Conservation (phyloP, 2,113 vertebrate genomes). For the Sciurus niger region DNA sequence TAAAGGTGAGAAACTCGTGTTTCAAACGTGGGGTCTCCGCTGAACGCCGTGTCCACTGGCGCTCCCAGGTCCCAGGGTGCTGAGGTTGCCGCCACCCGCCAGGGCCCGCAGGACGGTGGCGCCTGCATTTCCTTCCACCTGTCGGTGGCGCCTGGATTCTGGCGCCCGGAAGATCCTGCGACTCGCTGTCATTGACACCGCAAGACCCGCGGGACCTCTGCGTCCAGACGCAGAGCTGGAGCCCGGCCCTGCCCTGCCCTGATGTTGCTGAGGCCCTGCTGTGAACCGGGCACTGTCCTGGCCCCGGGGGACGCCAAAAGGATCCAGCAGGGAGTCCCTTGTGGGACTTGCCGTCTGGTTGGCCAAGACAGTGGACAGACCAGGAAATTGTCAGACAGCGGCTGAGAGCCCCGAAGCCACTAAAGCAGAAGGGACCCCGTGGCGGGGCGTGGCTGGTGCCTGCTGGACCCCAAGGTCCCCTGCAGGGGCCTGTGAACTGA, state of each 20-base stretch:
- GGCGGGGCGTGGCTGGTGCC: too few species aligned
- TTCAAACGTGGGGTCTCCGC: too few species aligned
- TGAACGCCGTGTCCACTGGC: neutral
- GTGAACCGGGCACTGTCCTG: neutral
- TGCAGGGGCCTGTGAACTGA: neutral
- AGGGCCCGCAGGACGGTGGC: neutral
- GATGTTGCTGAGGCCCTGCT: neutral
- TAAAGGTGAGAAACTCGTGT: too few species aligned
- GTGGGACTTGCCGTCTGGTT: too few species aligned
- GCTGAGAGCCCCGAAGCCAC: too few species aligned
- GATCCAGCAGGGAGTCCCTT: neutral
- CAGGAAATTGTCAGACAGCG: neutral
- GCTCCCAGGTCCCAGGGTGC: too few species aligned
- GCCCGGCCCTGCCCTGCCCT: too few species aligned
- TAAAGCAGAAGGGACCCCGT: neutral
- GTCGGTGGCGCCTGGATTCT: too few species aligned
- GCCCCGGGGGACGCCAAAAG: rapidly evolving
- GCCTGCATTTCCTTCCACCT: neutral
- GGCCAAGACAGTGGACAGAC: neutral
- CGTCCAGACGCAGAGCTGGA: neutral
- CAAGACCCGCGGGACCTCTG: neutral
- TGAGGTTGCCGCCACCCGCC: too few species aligned
- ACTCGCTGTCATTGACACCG: neutral
- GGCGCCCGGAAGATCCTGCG: neutral
- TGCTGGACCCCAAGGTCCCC: neutral